These are phyloP conservation scores for Phrynocephalus vlangalii DNA, from an alignment of 2,797 vertebrate species.

Conservation along the genomic window DNA sequence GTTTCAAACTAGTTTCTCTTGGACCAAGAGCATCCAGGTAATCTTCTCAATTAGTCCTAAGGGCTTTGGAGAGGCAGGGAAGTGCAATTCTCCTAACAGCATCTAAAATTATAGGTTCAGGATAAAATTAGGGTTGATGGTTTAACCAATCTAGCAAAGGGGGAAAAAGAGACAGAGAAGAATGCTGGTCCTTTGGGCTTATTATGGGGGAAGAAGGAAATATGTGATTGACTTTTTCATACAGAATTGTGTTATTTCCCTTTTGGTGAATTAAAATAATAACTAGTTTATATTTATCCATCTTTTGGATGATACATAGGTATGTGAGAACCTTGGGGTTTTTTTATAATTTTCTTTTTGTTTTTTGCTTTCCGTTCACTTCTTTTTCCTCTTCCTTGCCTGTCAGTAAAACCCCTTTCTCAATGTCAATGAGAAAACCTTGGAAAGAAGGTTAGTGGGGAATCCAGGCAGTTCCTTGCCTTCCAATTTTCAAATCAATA, in stretches of 20 bases:
- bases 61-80: constrained; percentile 46
- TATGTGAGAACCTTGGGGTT: neutral
- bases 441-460: constrained; percentile 22
- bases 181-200: neutral
- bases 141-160: constrained; percentile 42
- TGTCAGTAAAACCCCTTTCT: constrained; percentile 14
- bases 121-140: constrained; percentile 58
- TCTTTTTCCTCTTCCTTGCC: constrained; percentile 13
- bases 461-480: constrained; percentile 54
- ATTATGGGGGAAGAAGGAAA: constrained; percentile 20
- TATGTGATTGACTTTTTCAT: constrained; percentile 20
- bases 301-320: constrained; percentile 9
- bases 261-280: constrained; percentile 22
- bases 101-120: constrained; percentile 61
- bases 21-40: constrained; percentile 48
- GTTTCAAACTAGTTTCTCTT: constrained; percentile 58
- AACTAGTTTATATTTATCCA: constrained; percentile 32
- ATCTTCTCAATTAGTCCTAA: constrained; percentile 65
- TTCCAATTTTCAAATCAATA: constrained; percentile 54
- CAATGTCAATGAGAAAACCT: constrained; percentile 27
- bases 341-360: neutral
- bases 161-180: constrained; percentile 23
- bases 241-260: constrained; percentile 33
- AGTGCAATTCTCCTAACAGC: constrained; percentile 62
- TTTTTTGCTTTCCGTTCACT: neutral